Conservation (phyloP, 2,888 invertebrate species). For the Harpalus rubripes region DNA sequence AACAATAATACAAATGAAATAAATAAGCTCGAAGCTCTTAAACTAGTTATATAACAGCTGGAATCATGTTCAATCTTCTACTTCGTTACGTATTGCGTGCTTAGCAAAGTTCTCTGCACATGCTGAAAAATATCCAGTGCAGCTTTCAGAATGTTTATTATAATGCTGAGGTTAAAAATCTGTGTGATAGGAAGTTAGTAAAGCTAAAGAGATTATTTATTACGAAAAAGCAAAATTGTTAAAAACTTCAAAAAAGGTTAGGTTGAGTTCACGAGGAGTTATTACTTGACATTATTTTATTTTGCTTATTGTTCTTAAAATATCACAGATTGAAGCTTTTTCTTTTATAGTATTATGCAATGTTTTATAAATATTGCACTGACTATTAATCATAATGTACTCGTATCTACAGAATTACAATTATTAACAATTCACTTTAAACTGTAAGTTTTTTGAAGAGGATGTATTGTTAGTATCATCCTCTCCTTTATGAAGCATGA, state of each 20-base stretch:
- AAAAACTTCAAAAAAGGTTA: conserved; percentile 14
- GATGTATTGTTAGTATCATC: too few species aligned
- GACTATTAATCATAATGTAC: background rate
- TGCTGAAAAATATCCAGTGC: background rate
- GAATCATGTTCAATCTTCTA: background rate
- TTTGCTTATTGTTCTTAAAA: background rate
- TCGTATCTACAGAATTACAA: too few species aligned
- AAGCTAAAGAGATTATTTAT: conserved; percentile 8
- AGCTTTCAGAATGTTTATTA: conserved; percentile 23
- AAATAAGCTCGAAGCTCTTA: conserved; percentile 8
- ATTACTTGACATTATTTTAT: conserved; percentile 26
- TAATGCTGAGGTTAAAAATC: conserved; percentile 1
- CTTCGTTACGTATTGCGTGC: conserved; percentile 17
- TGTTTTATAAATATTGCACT: background rate
- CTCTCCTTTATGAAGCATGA: too few species aligned
- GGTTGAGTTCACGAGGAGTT: conserved; percentile 14
- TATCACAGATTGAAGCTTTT: background rate
- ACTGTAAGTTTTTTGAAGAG: too few species aligned
- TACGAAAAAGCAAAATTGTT: conserved; percentile 1
- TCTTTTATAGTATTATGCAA: background rate
- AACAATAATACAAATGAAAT: background rate
- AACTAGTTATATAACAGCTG: conserved; percentile 3
- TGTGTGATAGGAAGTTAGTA: background rate
- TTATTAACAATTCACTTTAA: too few species aligned
- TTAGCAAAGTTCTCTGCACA: background rate